Evolutionary conservation across 1,140 invertebrate species (phyloP).

Genomic region (Coptotermes formosanus): DNA sequence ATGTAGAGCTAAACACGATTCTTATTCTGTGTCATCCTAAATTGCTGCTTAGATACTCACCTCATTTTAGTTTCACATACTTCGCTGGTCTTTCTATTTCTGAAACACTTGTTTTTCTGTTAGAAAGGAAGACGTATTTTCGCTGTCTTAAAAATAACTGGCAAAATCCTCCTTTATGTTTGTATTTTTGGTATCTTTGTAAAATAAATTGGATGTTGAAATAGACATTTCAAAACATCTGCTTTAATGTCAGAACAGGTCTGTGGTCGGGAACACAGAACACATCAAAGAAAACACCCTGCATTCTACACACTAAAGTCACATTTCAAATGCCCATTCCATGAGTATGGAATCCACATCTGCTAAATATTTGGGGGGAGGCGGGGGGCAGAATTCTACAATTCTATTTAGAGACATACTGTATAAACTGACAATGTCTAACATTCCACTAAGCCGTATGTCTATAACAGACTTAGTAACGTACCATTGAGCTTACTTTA

Average conservation of each 20-base stretch:
- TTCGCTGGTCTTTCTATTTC: no score
- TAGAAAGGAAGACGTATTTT: no score
- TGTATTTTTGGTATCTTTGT: no score
- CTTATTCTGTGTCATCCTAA: no score
- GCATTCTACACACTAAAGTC: no score
- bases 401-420: not conserved
- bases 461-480: not conserved
- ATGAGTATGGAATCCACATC: not conserved
- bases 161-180: no score
- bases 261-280: not conserved
- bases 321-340: not conserved
- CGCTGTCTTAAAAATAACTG: no score
- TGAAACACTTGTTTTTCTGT: no score
- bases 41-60: no score
- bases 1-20: no score
- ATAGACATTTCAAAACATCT: not conserved
- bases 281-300: not conserved
- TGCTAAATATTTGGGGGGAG: not conserved
- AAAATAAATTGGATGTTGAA: no score
- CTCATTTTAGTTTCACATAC: no score
- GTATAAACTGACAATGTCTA: not conserved
- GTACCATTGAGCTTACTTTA: not conserved
- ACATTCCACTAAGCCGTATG: not conserved
- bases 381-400: not conserved
- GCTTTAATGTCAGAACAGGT: not conserved